A percentile compares a stretch with the other conserved stretches of the same genome.
Conservation (phyloP, 2,888 invertebrate species). For the Netelia inedita region DNA sequence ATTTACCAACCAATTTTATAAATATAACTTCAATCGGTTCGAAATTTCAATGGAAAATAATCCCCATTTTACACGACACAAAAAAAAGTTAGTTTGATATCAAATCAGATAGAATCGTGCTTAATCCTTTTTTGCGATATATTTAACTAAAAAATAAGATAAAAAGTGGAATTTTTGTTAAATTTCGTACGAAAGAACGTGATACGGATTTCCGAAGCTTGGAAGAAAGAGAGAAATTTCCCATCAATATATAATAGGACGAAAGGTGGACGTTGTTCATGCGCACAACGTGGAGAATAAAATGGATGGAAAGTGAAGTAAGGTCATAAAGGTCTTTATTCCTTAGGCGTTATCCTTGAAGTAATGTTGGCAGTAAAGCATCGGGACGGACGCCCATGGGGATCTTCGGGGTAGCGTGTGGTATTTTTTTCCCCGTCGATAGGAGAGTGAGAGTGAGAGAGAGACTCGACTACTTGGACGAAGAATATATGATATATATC, state of each 20-base stretch:
- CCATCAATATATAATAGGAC: conserved; percentile 58
- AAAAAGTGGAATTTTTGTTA: too few species aligned
- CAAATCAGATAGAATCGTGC: too few species aligned
- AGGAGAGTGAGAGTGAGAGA: conserved; percentile 23
- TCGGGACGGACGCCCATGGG: conserved; percentile 73
- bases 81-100: too few species aligned
- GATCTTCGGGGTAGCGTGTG: conserved; percentile 69
- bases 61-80: too few species aligned
- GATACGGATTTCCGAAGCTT: neutral
- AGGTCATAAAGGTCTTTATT: conserved; percentile 83
- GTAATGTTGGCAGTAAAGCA: conserved; percentile 81
- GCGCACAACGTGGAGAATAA: conserved; percentile 66
- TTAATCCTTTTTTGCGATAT: too few species aligned
- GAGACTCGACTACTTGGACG: conserved; percentile 59
- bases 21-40: too few species aligned
- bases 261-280: conserved; percentile 62
- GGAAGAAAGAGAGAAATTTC: conserved; percentile 12
- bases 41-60: too few species aligned
- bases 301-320: conserved; percentile 77
- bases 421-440: conserved; percentile 64
- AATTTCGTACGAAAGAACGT: neutral
- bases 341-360: conserved; percentile 78
- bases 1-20: too few species aligned
- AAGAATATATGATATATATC: conserved; percentile 35
- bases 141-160: too few species aligned